These are phyloP conservation scores for Neoscelio sp. DNA, from an alignment of 2,888 invertebrate species.

Conservation along the genomic window DNA sequence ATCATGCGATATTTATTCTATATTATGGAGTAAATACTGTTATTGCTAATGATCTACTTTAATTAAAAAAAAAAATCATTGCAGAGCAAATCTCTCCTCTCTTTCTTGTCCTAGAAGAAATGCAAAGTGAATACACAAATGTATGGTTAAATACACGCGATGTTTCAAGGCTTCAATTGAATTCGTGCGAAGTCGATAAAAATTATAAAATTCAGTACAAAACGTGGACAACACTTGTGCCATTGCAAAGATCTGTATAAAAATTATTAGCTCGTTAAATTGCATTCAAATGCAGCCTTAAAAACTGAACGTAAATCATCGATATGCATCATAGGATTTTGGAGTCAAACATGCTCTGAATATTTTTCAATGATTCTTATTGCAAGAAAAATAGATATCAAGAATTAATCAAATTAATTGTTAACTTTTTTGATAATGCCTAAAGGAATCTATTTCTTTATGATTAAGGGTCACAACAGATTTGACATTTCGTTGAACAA, in stretches of 20 bases:
- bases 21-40: constrained; percentile 24
- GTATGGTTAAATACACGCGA: neutral
- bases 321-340: constrained; percentile 1
- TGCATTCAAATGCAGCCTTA: constrained; percentile 43
- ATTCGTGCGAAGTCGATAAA: constrained; percentile 19
- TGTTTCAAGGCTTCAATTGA: constrained; percentile 33
- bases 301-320: constrained; percentile 31
- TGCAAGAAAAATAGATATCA: constrained; percentile 25
- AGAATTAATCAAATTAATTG: constrained; percentile 14
- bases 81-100: neutral
- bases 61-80: constrained; percentile 1
- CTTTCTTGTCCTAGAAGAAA: neutral
- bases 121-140: too few relatives aligned
- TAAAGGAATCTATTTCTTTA: constrained; percentile 20
- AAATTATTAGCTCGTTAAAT: constrained; percentile 17
- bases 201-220: constrained; percentile 37
- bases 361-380: constrained; percentile 11
- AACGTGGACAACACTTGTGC: constrained; percentile 22
- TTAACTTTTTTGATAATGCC: constrained; percentile 17
- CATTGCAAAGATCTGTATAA: constrained; percentile 33
- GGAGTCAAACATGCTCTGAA: too few relatives aligned
- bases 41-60: constrained; percentile 27
- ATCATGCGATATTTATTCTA: constrained; percentile 33
- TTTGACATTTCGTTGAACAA: neutral
- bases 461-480: too few relatives aligned